These are phyloP conservation scores for Urocolius indicus DNA, from an alignment of 2,113 vertebrate genomes.

Conservation along the genomic window DNA sequence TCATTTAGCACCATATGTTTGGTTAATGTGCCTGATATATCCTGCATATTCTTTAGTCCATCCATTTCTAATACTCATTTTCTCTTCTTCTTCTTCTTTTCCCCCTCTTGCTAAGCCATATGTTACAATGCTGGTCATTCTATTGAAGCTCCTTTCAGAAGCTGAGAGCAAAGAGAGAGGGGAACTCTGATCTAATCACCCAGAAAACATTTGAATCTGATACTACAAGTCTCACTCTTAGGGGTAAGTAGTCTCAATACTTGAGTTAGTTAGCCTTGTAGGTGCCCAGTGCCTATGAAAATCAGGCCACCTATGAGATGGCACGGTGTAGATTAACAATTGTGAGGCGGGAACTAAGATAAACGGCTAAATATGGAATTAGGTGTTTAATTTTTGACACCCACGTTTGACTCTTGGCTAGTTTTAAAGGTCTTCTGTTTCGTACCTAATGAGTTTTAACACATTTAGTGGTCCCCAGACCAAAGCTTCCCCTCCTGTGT, in stretches of 20 bases:
- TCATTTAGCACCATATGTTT: constrained; percentile 72
- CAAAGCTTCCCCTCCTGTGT: constrained; percentile 23
- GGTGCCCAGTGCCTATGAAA: background rate
- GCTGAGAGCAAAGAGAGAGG: constrained; percentile 19
- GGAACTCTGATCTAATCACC: constrained; percentile 49
- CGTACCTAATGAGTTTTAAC: constrained; percentile 46
- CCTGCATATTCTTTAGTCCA: constrained; percentile 77
- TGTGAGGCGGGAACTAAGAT: background rate
- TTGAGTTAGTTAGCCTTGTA: background rate
- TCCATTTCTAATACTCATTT: constrained; percentile 68
- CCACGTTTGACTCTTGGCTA: constrained; percentile 3
- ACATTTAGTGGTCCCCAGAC: background rate
- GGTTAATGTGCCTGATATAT: constrained; percentile 75
- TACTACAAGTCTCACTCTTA: background rate
- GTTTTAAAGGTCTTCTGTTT: constrained; percentile 54
- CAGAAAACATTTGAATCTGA: constrained; percentile 25
- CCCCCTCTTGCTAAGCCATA: constrained; percentile 63
- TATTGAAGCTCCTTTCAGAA: background rate
- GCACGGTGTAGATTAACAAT: background rate
- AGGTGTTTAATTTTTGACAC: constrained; percentile 58
- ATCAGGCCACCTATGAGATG: background rate
- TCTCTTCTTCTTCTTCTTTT: constrained; percentile 34
- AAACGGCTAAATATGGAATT: background rate
- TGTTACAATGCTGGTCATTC: constrained; percentile 64
- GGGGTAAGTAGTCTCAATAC: constrained; percentile 1